Evolutionary conservation across 2,797 vertebrate species (phyloP), one percentile per base, ranked within the genome.

Genomic region (Toxotes lorentzi): DNA sequence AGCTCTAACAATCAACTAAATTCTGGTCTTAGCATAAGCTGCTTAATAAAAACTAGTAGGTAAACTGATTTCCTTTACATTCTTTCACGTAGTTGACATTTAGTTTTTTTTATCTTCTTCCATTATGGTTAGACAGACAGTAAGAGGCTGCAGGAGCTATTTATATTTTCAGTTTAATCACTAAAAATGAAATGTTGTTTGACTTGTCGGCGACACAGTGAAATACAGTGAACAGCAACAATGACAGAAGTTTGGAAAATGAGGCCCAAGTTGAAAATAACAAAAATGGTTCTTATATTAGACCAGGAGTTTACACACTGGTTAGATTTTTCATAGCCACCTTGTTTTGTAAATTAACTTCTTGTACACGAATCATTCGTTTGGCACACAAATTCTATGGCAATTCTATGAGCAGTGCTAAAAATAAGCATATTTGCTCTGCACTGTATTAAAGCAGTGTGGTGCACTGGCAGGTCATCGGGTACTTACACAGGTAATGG

Each of bases 401-500:
- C 40, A 4, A 16, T 41, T 41, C 10, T 16, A 17, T 17, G 17
- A 60, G 35, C 51, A 17, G 16, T 10, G 12, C 2, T 45, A 35
- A 17, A 41, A 76, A 13, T 4, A 51, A 43, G 8, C 27, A 13
- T 34, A 6, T 74, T 54, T 68, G n/a, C 47, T 72, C 13, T 43
- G 13, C 35, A 17, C 14, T 53, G 4, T 43, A 38, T 69, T 1
- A 12, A 53, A 16, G 19, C 19, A 16, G 6, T 35, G 19, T 38
- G 17, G 6, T 59, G 60, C 5, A 5, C 51, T 43, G 23, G 35
- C 23, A 66, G 59, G 23, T 66, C 41, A 38, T 6, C 2, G 24
- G 19, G 57, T 40, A 19, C 48, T 64, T 38, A 41, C 41, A 50
- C n/a, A 54, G 58, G 23, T 77, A 35, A 70, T 16, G 27, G 41